Evolutionary conservation across 2,888 invertebrate genomes (phyloP), one percentile per base, ranked within the genome.

Genomic region (Acleris literana): DNA sequence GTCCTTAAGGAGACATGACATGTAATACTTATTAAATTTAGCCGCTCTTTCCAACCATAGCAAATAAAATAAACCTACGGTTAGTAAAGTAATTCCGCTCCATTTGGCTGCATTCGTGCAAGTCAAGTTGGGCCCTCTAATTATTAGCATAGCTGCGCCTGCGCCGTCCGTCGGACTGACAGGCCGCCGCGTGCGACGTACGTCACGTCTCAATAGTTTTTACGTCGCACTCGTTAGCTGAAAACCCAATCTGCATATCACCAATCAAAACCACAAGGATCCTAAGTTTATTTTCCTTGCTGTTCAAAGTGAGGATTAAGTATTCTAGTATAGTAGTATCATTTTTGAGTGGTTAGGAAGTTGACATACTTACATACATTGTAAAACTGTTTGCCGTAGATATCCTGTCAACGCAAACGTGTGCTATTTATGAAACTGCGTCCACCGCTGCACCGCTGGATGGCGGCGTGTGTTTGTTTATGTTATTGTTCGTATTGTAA

Each of bases 191-290:
- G 58, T 54, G 65, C 65, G 55, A 51, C 60, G 18, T 16, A 39
- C 39, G 39, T 39, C 39, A 56, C 65, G 43, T 51, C 65, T 65
- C 65, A 56, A 65, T 60, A 55, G 60, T 65, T 61, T 65, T 65
- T 65, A 60, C 60, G 54, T 3, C 13, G 46, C 55, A 11, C 60
- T 65, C 55, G 65, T 60, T 65, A 65, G 51, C 13, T 16, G 46
- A 18, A n/a, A 20, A 25, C 46, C 53, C 48, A 55, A 55, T 43
- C 43, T 43, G 22, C 43, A 43, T 57, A 39, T 39, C 13, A 39
- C 39, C 1, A 39, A 13, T 39, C 13, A 39, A 39, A 9, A 39
- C 39, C 11, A 39, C 39, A 39, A 39, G 13, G 13, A 39, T 13
- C 13, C 39, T 39, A 39, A 39, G 39, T 39, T 13, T 13, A 13